Evolutionary conservation across 2,888 invertebrate species (phyloP).

Genomic region (Lepidonotus clava): DNA sequence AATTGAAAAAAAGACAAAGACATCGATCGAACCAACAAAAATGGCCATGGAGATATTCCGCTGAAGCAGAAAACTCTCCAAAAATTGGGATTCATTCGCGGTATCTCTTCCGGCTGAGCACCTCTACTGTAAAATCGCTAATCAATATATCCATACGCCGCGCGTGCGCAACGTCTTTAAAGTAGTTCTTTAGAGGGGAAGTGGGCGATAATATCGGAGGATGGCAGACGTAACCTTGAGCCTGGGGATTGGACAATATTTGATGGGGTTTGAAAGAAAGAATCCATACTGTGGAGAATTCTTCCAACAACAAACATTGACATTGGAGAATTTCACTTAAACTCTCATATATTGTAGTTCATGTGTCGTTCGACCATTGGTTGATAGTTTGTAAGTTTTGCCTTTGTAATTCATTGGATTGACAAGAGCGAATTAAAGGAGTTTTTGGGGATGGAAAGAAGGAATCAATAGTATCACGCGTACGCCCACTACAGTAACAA

Average conservation of each 20-base stretch:
- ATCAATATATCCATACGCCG: constrained; percentile 48
- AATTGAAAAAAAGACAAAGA: neutral
- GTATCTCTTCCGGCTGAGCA: constrained; percentile 19
- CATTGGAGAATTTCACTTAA: no score
- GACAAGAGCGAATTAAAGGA: no score
- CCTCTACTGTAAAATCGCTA: neutral
- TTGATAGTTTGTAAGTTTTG: no score
- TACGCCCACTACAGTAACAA: no score
- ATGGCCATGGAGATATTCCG: neutral
- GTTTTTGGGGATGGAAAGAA: no score
- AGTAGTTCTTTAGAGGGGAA: neutral
- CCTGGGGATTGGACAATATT: neutral
- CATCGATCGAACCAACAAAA: neutral
- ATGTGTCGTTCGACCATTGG: no score
- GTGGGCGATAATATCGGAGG: neutral
- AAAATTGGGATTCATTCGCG: constrained; percentile 16
- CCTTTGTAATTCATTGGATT: no score
- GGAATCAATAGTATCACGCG: no score
- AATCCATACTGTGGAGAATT: no score
- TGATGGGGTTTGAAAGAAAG: neutral
- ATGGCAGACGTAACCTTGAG: neutral
- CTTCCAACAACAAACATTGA: no score
- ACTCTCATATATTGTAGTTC: no score
- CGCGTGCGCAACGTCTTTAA: neutral
- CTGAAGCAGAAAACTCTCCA: constrained; percentile 17